Conservation (phyloP, 2,888 invertebrate genomes). For the Stenotaenia linearis region DNA sequence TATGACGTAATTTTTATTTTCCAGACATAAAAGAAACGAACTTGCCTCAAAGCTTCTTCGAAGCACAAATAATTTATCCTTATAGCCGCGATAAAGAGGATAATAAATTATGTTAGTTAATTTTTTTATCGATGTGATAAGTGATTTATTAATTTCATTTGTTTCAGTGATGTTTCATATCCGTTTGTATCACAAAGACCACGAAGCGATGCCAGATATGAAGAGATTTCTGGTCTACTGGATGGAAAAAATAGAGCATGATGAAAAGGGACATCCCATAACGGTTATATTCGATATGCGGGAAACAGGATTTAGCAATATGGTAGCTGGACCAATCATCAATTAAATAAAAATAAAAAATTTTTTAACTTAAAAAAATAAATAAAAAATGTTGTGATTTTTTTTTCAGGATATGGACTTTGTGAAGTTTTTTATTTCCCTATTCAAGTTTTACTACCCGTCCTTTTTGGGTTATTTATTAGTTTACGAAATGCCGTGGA, state of each 20-base stretch:
- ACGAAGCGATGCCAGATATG: constrained; percentile 65
- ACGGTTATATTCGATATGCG: constrained; percentile 87
- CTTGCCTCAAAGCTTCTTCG: constrained; percentile 65
- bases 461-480: constrained; percentile 75
- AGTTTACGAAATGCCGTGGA: constrained; percentile 91
- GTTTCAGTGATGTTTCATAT: constrained; percentile 66
- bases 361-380: too few species aligned
- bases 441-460: constrained; percentile 85
- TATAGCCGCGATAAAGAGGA: constrained; percentile 76
- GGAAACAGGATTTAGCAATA: constrained; percentile 73
- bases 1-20: too few species aligned
- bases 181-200: constrained; percentile 71
- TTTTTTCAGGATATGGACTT: constrained; percentile 71
- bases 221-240: constrained; percentile 78
- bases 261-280: constrained; percentile 67
- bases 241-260: constrained; percentile 71
- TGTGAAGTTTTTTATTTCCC: constrained; percentile 74
- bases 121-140: too few species aligned
- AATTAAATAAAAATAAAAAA: constrained; percentile 1
- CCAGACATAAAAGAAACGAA: constrained; percentile 65
- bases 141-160: not conserved
- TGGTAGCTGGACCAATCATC: constrained; percentile 50
- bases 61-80: constrained; percentile 70
- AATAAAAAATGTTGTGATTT: not conserved
- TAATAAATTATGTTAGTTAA: constrained; percentile 53